phyloP scores from a whole-genome alignment of 2,888 invertebrate genomes.

The Cryptocheilus praepositus region DNA sequence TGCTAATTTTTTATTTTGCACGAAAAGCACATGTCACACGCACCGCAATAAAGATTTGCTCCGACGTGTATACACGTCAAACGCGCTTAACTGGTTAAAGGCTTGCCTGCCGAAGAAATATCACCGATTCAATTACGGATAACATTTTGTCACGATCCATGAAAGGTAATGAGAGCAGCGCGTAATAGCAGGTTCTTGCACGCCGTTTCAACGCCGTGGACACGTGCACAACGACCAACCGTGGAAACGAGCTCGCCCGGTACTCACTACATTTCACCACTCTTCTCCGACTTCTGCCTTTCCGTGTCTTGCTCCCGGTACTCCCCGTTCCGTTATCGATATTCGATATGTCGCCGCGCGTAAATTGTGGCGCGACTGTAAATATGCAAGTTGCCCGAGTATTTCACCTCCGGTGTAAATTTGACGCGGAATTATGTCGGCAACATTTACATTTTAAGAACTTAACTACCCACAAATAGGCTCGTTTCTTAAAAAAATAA shows the following conservation, averaged over 20 bases:
- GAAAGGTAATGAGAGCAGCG: slow-evolving; percentile 37
- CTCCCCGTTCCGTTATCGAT: slow-evolving; percentile 36
- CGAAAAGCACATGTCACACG: too few species aligned
- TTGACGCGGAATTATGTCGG: too few species aligned
- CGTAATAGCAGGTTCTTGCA: slow-evolving; percentile 33
- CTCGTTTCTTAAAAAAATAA: too few species aligned
- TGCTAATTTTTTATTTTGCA: too few species aligned
- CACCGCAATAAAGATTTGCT: too few species aligned
- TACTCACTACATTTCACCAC: slow-evolving; percentile 2
- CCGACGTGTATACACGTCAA: too few species aligned
- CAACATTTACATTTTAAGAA: too few species aligned
- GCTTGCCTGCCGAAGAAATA: slow-evolving; percentile 24
- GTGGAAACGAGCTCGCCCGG: slow-evolving; percentile 35
- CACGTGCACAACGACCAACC: slow-evolving; percentile 36
- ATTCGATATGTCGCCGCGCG: slow-evolving; percentile 38
- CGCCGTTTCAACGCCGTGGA: slow-evolving; percentile 40
- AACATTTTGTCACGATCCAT: slow-evolving; percentile 41
- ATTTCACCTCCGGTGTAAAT: slow-evolving; percentile 13
- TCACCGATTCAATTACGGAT: slow-evolving; percentile 49
- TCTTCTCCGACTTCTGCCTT: slow-evolving; percentile 1
- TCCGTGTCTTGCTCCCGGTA: not conserved
- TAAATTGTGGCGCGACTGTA: slow-evolving; percentile 43
- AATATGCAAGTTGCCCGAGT: slow-evolving; percentile 45
- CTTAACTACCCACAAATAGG: too few species aligned
- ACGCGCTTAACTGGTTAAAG: too few species aligned